Conservation (phyloP, 2,888 invertebrate species). For the Cephus spinipes region DNA sequence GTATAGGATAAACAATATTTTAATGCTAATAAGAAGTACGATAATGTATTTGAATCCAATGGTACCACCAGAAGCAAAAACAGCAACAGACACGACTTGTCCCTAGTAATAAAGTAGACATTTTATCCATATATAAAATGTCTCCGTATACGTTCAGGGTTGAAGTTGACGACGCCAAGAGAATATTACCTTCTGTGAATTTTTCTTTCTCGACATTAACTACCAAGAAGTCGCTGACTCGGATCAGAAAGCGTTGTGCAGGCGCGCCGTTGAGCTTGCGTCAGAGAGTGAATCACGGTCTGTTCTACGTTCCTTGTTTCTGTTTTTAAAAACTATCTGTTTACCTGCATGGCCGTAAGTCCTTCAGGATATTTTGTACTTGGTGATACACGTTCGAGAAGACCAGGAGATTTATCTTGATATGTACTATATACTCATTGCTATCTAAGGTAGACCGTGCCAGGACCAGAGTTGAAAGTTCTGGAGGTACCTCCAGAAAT, state of each 20-base stretch:
- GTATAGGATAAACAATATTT: neutral
- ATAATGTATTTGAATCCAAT: neutral
- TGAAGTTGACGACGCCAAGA: neutral
- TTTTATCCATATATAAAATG: neutral
- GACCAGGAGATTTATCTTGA: neutral
- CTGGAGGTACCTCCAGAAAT: conserved; percentile 31
- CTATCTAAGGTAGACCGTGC: too few species aligned
- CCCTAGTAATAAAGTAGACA: neutral
- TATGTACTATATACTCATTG: too few species aligned
- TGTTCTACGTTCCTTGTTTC: conserved; percentile 25
- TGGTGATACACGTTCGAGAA: neutral
- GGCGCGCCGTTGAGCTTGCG: conserved; percentile 53
- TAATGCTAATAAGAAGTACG: neutral
- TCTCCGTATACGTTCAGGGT: neutral
- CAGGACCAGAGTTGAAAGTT: neutral
- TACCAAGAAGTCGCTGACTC: conserved; percentile 46
- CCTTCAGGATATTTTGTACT: neutral
- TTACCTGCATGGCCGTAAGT: neutral
- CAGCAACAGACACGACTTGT: neutral
- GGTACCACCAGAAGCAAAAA: neutral
- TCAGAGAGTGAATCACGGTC: conserved; percentile 53
- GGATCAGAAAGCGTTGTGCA: conserved; percentile 45
- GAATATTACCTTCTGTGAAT: neutral
- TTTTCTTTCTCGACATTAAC: conserved; percentile 44
- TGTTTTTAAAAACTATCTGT: neutral